Percentiles rank a stretch among this genome's conserved stretches.
Evolutionary conservation across 2,797 vertebrate genomes (phyloP).

Genomic region (Phoeniculus purpureus): DNA sequence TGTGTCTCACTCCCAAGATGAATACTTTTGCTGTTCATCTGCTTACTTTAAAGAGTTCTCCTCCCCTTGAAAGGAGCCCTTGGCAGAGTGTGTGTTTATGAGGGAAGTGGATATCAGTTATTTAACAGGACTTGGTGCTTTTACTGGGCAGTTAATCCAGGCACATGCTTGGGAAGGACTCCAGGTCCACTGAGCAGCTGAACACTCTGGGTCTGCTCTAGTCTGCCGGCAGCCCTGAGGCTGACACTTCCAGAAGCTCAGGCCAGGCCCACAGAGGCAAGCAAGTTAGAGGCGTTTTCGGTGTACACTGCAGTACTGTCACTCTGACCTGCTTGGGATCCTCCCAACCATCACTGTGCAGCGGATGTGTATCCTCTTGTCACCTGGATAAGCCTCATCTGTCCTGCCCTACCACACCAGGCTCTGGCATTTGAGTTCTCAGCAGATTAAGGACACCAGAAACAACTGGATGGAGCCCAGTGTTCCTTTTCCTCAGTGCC

Average conservation of each 20-base stretch:
- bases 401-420: neutral
- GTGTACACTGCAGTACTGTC: accelerated
- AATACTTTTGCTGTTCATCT: neutral
- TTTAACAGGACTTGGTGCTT: neutral
- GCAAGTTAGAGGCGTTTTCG: neutral
- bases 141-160: neutral
- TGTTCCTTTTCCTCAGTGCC: neutral
- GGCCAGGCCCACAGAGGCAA: neutral
- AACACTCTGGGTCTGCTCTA: neutral
- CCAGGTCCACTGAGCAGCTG: neutral
- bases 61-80: neutral
- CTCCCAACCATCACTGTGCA: neutral
- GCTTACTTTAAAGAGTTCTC: neutral
- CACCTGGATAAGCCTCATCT: neutral
- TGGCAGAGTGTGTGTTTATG: neutral
- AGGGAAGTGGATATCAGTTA: neutral
- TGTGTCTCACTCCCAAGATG: accelerated
- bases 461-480: neutral
- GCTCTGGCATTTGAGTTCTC: neutral
- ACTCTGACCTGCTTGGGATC: neutral
- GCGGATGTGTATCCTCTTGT: neutral
- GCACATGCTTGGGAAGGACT: neutral
- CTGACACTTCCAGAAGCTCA: neutral
- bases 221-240: neutral
- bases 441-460: neutral